Base-by-base conservation (phyloP, 1,140 invertebrate species). In the Ostrea denselamellosa region DNA sequence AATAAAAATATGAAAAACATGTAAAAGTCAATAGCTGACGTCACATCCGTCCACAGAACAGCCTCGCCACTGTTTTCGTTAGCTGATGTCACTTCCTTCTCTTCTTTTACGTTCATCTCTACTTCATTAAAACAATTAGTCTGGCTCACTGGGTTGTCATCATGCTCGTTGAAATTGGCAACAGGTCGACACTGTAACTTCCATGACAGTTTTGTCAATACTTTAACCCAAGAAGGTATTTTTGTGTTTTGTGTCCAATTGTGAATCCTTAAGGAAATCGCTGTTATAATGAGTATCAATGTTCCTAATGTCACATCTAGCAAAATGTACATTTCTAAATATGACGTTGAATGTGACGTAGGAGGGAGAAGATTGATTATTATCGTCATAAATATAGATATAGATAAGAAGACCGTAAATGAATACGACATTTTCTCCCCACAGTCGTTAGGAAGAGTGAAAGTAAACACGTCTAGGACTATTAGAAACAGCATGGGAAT, bases 381-480 rank as follows among this genome's bases (percentile, higher is more conserved):
- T 28, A 86, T 28, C 9, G 81, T 86, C 56, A 90, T 9, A 44
- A 90, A 87, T 25, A 90, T 85, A 28, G 85, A 85, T 14, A 88
- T 54, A 5, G 87, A 86, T 17, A 90, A 71, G 8, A 88, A 82
- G 19, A 88, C 83, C n/a, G 87, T 85, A 62, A 90, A 54, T 0
- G 87, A 86, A 44, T 85, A 88, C 17, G 89, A 85, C 58, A 90
- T 83, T 81, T 86, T 90, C 54, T 90, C 89, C 14, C 89, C 86
- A 19, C 83, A 25, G 4, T 89, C 89, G 7, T 71, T 44, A 19
- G 89, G 89, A 7, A 90, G 51, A 22, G 83, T 54, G 51, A 90
- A 90, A 14, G 58, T 77, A 17, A 86, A 56, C 22, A 90, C 82
- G 54, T 86, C 85, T 3, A 90, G 56, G 17, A 90, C 58, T 9